These are phyloP conservation scores for Gastracanthus pulcherrimus DNA, from an alignment of 2,888 invertebrate species.

Conservation along the genomic window DNA sequence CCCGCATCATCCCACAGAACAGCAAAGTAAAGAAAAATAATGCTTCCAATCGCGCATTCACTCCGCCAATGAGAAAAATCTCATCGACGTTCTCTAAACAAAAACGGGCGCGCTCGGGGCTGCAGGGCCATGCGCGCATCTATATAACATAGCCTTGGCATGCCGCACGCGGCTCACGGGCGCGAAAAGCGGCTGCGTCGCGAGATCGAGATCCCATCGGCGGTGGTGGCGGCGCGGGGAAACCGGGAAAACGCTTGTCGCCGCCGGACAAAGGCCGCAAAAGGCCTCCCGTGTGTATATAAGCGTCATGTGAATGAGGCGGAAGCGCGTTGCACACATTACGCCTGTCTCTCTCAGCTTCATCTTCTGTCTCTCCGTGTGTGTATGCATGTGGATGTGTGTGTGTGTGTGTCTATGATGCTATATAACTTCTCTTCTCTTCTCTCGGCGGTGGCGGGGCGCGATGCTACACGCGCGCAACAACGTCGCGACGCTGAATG, in stretches of 20 bases:
- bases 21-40: too few species aligned
- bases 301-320: conserved; percentile 58
- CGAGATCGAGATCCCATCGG: not conserved
- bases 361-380: conserved; percentile 11
- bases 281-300: not conserved
- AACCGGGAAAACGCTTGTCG: not conserved
- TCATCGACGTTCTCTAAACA: too few species aligned
- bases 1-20: too few species aligned
- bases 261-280: not conserved
- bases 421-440: conserved; percentile 4
- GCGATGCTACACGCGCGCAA: conserved; percentile 36
- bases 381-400: too few species aligned
- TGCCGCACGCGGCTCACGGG: not conserved
- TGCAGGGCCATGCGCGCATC: too few species aligned
- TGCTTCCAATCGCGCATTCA: too few species aligned
- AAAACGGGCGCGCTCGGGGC: not conserved
- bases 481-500: conserved; percentile 71
- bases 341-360: conserved; percentile 39
- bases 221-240: not conserved
- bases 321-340: conserved; percentile 61
- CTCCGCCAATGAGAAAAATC: too few species aligned
- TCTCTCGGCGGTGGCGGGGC: not conserved
- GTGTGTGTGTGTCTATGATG: too few species aligned
- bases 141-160: too few species aligned
- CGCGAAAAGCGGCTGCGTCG: not conserved